Conservation (phyloP, 2,113 vertebrate species). For the Albula goreensis region DNA sequence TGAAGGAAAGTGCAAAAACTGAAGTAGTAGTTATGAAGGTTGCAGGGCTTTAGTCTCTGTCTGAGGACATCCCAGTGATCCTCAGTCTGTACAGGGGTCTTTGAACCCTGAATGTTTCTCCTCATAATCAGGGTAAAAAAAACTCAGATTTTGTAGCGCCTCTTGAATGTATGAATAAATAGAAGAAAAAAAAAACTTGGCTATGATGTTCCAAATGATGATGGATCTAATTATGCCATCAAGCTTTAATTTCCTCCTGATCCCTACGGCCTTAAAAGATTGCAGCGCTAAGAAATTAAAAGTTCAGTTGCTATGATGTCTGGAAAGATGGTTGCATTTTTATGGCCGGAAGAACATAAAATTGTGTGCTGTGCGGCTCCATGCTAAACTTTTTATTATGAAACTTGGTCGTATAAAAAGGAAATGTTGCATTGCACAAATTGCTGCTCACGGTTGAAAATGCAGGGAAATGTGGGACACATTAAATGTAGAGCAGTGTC, state of each 20-base stretch:
- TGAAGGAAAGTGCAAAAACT: no score
- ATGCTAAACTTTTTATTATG: neutral
- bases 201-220: neutral
- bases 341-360: neutral
- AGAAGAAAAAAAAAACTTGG: neutral
- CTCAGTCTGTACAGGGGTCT: no score
- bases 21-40: no score
- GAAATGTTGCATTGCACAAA: neutral
- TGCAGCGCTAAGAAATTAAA: neutral
- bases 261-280: neutral
- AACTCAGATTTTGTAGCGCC: neutral
- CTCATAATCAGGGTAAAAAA: neutral
- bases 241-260: neutral
- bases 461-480: neutral
- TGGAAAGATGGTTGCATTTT: neutral
- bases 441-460: neutral
- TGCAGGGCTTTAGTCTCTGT: no score
- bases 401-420: constrained; percentile 4
- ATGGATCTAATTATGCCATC: constrained; percentile 5
- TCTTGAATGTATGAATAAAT: neutral
- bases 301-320: neutral
- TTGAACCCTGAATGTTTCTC: neutral
- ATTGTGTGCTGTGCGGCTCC: neutral
- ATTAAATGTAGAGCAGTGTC: neutral
- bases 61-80: no score